Conservation (phyloP, 2,888 invertebrate species). For the Drosophila neoperkinsi region DNA sequence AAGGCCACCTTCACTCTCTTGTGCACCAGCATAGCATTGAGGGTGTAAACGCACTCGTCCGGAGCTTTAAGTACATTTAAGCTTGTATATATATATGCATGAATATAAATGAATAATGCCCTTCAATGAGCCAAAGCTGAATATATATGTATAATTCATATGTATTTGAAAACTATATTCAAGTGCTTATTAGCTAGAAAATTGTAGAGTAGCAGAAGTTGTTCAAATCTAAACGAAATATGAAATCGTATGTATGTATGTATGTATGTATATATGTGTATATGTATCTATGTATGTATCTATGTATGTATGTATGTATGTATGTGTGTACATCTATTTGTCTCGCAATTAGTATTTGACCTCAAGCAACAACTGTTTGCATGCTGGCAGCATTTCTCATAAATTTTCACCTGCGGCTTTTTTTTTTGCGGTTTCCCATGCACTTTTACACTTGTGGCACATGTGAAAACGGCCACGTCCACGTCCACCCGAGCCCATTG, state of each 20-base stretch:
- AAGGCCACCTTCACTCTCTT: background rate
- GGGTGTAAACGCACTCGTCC: background rate
- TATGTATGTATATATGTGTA: no score
- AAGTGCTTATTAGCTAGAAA: background rate
- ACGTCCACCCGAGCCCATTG: constrained; percentile 42
- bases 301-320: background rate
- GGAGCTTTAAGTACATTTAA: background rate
- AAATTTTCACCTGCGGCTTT: constrained; percentile 39
- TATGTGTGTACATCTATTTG: no score
- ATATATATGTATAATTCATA: background rate
- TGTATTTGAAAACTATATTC: background rate
- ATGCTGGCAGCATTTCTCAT: constrained; percentile 36
- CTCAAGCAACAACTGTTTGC: constrained; percentile 5
- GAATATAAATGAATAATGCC: background rate
- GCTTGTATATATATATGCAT: background rate
- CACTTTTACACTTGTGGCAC: constrained; percentile 41
- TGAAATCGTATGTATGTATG: background rate
- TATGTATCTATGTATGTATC: no score
- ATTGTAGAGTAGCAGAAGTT: background rate
- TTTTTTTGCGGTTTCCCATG: constrained; percentile 32
- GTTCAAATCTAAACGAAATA: background rate
- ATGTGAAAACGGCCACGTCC: constrained; percentile 42
- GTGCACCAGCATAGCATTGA: background rate
- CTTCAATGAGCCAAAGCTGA: background rate
- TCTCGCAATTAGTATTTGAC: constrained; percentile 15